Evolutionary conservation across 2,797 vertebrate species (phyloP).

Genomic region (Bufotes viridis): DNA sequence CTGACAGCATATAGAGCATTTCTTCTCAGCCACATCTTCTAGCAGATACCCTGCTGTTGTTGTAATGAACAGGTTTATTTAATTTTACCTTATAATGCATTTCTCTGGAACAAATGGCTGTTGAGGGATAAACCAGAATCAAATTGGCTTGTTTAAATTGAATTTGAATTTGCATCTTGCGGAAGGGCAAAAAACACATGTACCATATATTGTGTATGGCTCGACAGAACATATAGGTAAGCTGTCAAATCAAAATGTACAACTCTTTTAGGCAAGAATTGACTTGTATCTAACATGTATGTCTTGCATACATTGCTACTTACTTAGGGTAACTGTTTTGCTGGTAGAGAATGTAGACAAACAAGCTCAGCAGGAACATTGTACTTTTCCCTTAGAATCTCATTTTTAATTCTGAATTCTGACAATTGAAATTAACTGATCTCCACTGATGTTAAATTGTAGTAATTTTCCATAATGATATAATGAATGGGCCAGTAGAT

Average conservation of each 20-base stretch:
- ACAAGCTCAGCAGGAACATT: neutral
- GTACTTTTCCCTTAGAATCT: neutral
- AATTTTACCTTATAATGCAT: slow-evolving; percentile 64
- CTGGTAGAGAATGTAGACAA: neutral
- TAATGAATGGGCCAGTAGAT: neutral
- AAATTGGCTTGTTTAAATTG: slow-evolving; percentile 57
- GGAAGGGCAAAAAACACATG: neutral
- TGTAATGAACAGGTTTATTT: slow-evolving; percentile 62
- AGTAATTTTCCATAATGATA: neutral
- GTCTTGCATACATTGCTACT: neutral
- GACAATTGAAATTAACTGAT: neutral
- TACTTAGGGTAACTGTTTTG: neutral
- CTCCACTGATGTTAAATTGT: neutral
- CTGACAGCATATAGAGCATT: slow-evolving; percentile 58
- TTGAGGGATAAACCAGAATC: slow-evolving; percentile 52
- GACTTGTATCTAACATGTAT: neutral
- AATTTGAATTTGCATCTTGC: slow-evolving; percentile 53
- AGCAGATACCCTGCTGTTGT: slow-evolving; percentile 58
- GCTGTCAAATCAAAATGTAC: neutral
- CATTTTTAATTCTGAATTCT: neutral
- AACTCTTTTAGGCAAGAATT: neutral
- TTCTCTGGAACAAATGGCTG: slow-evolving; percentile 62
- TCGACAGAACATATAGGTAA: neutral
- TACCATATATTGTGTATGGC: neutral
- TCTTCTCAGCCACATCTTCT: slow-evolving; percentile 41